A percentile compares a stretch with the other conserved stretches of the same genome.
Evolutionary conservation across 2,888 invertebrate genomes (phyloP).

Genomic region (Scaptomyza flava): DNA sequence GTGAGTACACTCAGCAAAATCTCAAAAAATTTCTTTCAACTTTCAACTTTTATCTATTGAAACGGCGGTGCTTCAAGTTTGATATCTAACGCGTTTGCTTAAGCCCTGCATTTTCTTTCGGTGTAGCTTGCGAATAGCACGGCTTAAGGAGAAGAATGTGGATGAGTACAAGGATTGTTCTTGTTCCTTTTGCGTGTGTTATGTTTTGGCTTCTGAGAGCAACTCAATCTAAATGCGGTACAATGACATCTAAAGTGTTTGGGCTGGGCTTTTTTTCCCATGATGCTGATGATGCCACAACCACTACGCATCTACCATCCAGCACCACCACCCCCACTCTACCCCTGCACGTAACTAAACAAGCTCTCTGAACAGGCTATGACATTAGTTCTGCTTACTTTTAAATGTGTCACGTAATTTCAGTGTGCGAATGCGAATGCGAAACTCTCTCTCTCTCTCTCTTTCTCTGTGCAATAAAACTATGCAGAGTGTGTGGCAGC

Average conservation of each 20-base stretch:
- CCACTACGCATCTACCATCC: neutral
- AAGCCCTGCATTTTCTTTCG: neutral
- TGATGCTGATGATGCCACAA: slow-evolving; percentile 23
- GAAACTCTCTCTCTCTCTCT: neutral
- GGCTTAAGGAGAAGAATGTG: slow-evolving; percentile 8
- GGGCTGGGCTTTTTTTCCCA: slow-evolving; percentile 52
- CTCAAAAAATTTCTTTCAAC: no score
- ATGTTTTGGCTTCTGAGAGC: slow-evolving; percentile 78
- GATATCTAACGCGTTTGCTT: no score
- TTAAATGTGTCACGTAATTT: slow-evolving; percentile 80
- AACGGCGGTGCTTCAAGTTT: no score
- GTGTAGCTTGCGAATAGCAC: slow-evolving; percentile 6
- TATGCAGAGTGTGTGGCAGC: slow-evolving; percentile 20
- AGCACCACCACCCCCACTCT: neutral
- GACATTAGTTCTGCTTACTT: slow-evolving; percentile 77
- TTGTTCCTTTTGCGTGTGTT: slow-evolving; percentile 61
- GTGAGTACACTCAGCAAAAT: neutral
- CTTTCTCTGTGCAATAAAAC: slow-evolving; percentile 24
- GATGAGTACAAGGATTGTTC: slow-evolving; percentile 18
- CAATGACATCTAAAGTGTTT: slow-evolving; percentile 80
- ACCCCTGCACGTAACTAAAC: slow-evolving; percentile 10
- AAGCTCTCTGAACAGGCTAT: slow-evolving; percentile 43
- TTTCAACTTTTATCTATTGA: no score
- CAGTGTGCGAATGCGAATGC: slow-evolving; percentile 34
- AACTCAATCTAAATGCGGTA: slow-evolving; percentile 82